A percentile compares a stretch with the other conserved stretches of the same genome.
phyloP scores from a whole-genome alignment of 2,888 invertebrate species.

The Noctua pronuba region DNA sequence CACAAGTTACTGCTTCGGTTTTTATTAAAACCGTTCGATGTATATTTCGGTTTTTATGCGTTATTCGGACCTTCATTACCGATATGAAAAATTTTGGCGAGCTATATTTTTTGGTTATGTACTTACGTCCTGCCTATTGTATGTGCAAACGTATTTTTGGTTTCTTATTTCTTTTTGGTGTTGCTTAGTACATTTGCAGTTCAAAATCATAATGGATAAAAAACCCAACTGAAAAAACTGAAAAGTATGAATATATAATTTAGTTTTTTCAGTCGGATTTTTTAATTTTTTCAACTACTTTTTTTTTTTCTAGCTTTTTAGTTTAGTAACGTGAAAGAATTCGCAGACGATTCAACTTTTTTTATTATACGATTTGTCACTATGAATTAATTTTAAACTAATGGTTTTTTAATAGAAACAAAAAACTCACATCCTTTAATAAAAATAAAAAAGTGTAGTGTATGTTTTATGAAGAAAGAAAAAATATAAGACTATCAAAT shows the following conservation, averaged over 20 bases:
- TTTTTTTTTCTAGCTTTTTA: too few relatives aligned
- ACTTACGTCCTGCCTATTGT: neutral
- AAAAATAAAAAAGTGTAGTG: neutral
- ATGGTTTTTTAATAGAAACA: neutral
- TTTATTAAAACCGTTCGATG: constrained; percentile 51
- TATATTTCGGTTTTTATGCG: constrained; percentile 45
- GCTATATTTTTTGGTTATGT: constrained; percentile 20
- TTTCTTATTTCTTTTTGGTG: neutral
- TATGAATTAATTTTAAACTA: too few relatives aligned
- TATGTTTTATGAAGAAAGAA: neutral
- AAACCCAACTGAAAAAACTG: too few relatives aligned
- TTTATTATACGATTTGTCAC: too few relatives aligned
- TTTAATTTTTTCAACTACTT: too few relatives aligned
- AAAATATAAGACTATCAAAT: neutral
- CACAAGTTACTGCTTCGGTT: constrained; percentile 35
- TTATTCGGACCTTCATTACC: constrained; percentile 36
- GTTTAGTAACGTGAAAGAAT: too few relatives aligned
- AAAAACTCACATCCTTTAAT: neutral
- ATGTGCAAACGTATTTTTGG: neutral
- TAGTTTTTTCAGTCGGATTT: too few relatives aligned
- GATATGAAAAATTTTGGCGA: constrained; percentile 32
- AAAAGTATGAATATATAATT: too few relatives aligned
- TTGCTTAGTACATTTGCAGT: neutral
- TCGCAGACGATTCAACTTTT: too few relatives aligned
- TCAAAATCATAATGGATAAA: neutral